These are phyloP conservation scores for Clupea harengus DNA, from an alignment of 2,113 vertebrate species.

Conservation along the genomic window DNA sequence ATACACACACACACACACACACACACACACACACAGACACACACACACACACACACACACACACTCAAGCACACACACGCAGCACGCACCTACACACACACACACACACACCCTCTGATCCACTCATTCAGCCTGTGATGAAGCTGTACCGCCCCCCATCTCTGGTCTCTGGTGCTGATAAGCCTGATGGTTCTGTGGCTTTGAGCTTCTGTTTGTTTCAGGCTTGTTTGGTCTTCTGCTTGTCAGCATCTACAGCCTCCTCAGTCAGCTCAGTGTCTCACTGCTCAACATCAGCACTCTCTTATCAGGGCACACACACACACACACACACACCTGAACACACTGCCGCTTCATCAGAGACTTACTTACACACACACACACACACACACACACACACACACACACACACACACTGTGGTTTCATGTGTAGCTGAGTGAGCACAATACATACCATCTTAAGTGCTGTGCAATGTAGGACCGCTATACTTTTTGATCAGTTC, in stretches of 20 bases:
- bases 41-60: too few relatives aligned
- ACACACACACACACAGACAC: too few relatives aligned
- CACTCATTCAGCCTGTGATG: too few relatives aligned
- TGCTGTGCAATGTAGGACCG: too few relatives aligned
- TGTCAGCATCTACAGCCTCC: background rate
- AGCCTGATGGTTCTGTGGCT: background rate
- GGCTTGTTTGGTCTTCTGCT: background rate
- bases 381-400: background rate
- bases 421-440: too few relatives aligned
- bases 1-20: background rate
- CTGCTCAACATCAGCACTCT: background rate
- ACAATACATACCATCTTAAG: too few relatives aligned
- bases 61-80: too few relatives aligned
- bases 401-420: too few relatives aligned
- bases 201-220: background rate
- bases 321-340: slow-evolving; percentile 20
- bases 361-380: slow-evolving; percentile 8
- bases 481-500: too few relatives aligned
- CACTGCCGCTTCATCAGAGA: background rate
- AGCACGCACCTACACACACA: background rate
- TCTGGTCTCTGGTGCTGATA: background rate
- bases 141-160: background rate
- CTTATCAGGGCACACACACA: background rate
- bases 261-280: background rate
- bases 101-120: background rate